Conservation (phyloP, 1,140 invertebrate genomes). For the Drosophila serrata region DNA sequence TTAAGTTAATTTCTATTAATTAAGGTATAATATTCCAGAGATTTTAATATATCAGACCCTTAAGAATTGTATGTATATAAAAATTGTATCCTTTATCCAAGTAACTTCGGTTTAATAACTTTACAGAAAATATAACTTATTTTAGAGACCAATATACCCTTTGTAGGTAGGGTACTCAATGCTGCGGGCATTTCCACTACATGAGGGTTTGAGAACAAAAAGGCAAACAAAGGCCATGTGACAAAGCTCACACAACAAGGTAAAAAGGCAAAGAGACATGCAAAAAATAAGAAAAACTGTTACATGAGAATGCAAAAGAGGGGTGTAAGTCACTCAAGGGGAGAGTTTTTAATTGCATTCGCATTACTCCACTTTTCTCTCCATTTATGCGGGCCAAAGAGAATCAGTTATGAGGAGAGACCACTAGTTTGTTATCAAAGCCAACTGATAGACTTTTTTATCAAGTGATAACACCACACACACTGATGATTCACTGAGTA, state of each 20-base stretch:
- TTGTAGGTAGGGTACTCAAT: background rate
- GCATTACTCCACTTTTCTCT: background rate
- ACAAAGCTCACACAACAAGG: constrained; percentile 31
- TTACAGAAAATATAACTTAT: background rate
- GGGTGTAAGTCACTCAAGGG: constrained; percentile 33
- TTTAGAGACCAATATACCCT: background rate
- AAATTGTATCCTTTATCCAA: background rate
- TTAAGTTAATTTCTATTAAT: background rate
- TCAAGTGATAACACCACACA: constrained; percentile 42
- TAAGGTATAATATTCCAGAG: background rate
- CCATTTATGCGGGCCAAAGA: background rate
- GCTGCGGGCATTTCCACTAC: constrained; percentile 31
- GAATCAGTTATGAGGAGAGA: background rate
- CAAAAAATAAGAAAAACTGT: constrained; percentile 5
- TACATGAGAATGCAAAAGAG: constrained; percentile 15
- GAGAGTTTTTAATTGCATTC: constrained; percentile 54
- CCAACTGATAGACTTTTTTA: constrained; percentile 22
- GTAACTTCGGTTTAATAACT: too few relatives aligned
- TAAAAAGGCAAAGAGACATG: constrained; percentile 33
- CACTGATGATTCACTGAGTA: constrained; percentile 54
- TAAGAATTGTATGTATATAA: background rate
- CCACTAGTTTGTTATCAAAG: constrained; percentile 19
- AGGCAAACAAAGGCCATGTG: constrained; percentile 37
- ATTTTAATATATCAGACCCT: background rate
- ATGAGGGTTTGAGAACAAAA: constrained; percentile 31